These are phyloP conservation scores for Trachythela sp. DNA, from an alignment of 64 coral and sea anemone genomes.

Conservation along the genomic window DNA sequence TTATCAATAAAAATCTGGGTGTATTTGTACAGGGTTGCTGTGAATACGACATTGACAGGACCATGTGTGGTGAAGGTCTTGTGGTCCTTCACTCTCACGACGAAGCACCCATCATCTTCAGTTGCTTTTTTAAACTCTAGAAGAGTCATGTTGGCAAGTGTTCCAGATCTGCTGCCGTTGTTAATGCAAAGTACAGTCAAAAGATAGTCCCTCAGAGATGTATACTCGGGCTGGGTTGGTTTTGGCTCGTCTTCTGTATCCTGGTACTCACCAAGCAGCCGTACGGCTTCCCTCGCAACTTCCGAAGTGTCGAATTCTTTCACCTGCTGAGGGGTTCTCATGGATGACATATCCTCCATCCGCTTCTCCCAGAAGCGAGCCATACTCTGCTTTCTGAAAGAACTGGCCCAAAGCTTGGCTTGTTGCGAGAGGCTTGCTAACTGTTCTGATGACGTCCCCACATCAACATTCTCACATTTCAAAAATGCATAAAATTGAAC, in stretches of 20 bases:
- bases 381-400: constrained; percentile 42
- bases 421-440: neutral
- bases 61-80: constrained; percentile 52
- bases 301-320: too few species aligned
- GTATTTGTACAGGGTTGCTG: constrained; percentile 15
- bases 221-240: constrained; percentile 20
- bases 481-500: constrained; percentile 54
- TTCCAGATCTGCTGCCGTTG: too few species aligned
- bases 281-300: too few species aligned
- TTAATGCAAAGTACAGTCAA: too few species aligned
- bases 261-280: constrained; percentile 6
- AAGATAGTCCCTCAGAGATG: too few species aligned
- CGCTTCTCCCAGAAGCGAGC: constrained; percentile 52
- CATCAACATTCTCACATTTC: constrained; percentile 34
- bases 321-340: too few species aligned
- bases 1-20: too few species aligned
- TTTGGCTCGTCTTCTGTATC: neutral
- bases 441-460: neutral
- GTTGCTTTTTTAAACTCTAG: too few species aligned
- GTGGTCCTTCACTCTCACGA: constrained; percentile 44
- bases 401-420: constrained; percentile 32
- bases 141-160: too few species aligned
- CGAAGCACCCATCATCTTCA: neutral
- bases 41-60: constrained; percentile 32
- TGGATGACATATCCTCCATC: constrained; percentile 7